Evolutionary conservation across 2,888 invertebrate genomes (phyloP).

Genomic region (Plagodis dolabraria): DNA sequence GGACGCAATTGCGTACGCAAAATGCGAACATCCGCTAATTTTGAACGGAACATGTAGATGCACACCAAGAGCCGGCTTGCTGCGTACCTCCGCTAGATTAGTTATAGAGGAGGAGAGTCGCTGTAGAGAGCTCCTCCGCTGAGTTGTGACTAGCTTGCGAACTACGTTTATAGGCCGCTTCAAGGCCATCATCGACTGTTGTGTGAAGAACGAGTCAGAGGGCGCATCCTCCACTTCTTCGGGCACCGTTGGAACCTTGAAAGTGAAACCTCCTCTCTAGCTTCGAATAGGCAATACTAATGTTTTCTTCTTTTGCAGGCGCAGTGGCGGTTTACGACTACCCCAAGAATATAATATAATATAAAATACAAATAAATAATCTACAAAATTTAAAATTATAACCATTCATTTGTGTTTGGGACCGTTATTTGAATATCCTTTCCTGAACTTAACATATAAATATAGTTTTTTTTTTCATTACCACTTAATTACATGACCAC

Average conservation of each 20-base stretch:
- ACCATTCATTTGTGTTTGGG: slow-evolving; percentile 29
- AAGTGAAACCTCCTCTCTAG: slow-evolving; percentile 62
- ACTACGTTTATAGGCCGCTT: slow-evolving; percentile 78
- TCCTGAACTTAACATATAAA: neutral
- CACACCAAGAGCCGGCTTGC: slow-evolving; percentile 56
- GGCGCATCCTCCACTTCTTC: slow-evolving; percentile 69
- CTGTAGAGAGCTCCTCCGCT: slow-evolving; percentile 78
- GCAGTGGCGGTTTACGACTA: slow-evolving; percentile 7
- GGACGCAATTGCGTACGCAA: slow-evolving; percentile 5
- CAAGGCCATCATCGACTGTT: slow-evolving; percentile 72
- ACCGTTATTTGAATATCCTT: slow-evolving; percentile 4
- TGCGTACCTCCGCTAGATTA: slow-evolving; percentile 82
- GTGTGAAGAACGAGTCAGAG: slow-evolving; percentile 67
- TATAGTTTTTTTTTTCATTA: too few relatives aligned
- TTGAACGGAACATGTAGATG: slow-evolving; percentile 51
- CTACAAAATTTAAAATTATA: slow-evolving; percentile 12
- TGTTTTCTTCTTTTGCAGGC: slow-evolving; percentile 22
- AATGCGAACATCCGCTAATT: slow-evolving; percentile 5
- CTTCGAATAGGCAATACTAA: slow-evolving; percentile 30
- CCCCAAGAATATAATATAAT: neutral
- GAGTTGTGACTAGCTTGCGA: slow-evolving; percentile 80
- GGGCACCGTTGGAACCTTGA: slow-evolving; percentile 73
- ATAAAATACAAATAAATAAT: slow-evolving; percentile 9
- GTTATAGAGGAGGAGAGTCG: slow-evolving; percentile 79
- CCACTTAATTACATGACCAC: too few relatives aligned